Percentiles rank a stretch among this genome's conserved stretches.
Conservation (phyloP, 2,113 vertebrate genomes). For the Craseonycteris thonglongyai region DNA sequence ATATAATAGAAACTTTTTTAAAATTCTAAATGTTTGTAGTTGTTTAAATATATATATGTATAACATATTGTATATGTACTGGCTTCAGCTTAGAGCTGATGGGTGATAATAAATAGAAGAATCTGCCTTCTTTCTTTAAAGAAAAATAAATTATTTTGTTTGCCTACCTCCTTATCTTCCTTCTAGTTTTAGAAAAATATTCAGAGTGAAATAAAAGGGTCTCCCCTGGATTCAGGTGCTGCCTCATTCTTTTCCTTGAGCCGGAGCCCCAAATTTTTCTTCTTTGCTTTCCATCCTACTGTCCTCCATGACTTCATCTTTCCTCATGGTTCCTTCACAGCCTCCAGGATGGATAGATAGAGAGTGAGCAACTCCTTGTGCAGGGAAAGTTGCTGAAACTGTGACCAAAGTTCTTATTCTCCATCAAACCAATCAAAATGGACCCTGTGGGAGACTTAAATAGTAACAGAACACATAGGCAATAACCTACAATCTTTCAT, state of each 20-base stretch:
- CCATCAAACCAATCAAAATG: neutral
- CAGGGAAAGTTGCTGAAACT: neutral
- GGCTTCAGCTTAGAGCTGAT: neutral
- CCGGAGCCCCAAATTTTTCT: conserved; percentile 8
- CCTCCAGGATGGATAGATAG: conserved; percentile 66
- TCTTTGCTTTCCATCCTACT: neutral
- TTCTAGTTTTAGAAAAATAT: conserved; percentile 32
- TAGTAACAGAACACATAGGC: conserved; percentile 81
- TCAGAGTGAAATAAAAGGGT: conserved; percentile 42
- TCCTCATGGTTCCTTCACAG: neutral
- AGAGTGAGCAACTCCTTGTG: conserved; percentile 52
- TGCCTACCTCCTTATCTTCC: conserved; percentile 13
- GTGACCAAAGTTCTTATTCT: neutral
- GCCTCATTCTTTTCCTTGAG: neutral
- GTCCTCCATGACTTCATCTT: neutral
- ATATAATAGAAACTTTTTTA: neutral
- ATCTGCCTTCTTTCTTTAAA: neutral
- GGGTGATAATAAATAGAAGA: neutral
- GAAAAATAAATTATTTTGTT: conserved; percentile 46
- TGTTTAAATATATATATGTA: neutral
- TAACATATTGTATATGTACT: neutral
- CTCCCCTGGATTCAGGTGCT: neutral
- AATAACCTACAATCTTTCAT: conserved; percentile 92
- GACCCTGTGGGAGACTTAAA: neutral
- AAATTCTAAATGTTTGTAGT: neutral